phyloP scores from a whole-genome alignment of 2,113 vertebrate species.

The Pseudolaguvia tuberculata region DNA sequence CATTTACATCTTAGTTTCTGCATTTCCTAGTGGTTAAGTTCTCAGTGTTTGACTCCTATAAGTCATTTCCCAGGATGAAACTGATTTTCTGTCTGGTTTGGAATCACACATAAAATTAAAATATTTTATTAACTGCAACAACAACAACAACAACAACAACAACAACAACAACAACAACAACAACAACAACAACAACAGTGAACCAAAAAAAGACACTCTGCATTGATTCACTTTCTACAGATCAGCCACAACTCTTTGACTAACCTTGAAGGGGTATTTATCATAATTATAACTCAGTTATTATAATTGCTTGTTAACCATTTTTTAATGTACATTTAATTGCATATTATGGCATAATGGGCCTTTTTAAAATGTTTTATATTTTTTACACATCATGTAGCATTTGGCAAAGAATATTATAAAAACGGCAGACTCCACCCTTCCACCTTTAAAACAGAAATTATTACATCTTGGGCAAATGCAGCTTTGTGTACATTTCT shows the following conservation, averaged over 20 bases:
- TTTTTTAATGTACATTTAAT: too few relatives aligned
- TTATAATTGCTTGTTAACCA: too few relatives aligned
- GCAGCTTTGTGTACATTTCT: conserved; percentile 68
- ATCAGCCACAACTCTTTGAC: background rate
- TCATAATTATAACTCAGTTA: too few relatives aligned
- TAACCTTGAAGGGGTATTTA: background rate
- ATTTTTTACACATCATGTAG: too few relatives aligned
- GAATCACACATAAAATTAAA: background rate
- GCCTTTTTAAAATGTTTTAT: too few relatives aligned
- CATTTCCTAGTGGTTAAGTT: background rate
- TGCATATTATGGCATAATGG: too few relatives aligned
- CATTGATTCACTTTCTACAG: background rate
- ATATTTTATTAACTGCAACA: too few relatives aligned
- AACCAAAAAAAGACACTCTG: background rate
- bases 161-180: too few relatives aligned
- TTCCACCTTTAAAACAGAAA: background rate
- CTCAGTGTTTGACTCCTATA: background rate
- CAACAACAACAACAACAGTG: background rate
- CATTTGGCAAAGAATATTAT: too few relatives aligned
- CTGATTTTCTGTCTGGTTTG: background rate
- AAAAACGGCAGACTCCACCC: background rate
- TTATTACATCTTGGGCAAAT: conserved; percentile 59
- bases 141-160: too few relatives aligned
- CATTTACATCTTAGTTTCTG: background rate
- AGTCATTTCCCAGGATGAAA: background rate